A percentile compares a stretch with the other conserved stretches of the same genome.
Evolutionary conservation across 2,113 vertebrate species (phyloP).

Genomic region (Cheirogaleus medius): DNA sequence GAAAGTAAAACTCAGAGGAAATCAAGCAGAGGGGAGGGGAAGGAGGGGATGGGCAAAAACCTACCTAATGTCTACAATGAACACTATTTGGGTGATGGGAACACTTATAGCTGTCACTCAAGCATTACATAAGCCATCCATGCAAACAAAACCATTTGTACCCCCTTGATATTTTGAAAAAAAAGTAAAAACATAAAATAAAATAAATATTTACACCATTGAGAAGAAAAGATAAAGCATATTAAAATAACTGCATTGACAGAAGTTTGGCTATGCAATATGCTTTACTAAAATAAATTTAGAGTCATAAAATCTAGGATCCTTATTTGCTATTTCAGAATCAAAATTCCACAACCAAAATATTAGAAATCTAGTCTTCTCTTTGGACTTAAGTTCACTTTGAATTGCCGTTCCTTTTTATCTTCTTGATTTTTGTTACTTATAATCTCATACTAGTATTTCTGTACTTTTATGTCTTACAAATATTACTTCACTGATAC

Average conservation of each 20-base stretch:
- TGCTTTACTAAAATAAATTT: not conserved
- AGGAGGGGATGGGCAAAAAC: no score
- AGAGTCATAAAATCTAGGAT: not conserved
- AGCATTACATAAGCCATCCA: no score
- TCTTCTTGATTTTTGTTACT: not conserved
- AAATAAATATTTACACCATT: not conserved
- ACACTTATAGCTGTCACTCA: no score
- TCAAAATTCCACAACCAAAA: not conserved
- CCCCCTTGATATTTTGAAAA: no score
- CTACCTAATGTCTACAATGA: no score
- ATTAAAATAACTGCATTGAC: not conserved
- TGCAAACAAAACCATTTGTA: no score
- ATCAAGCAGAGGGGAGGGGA: no score
- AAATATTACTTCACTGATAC: not conserved
- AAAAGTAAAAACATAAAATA: no score
- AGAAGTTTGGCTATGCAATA: not conserved
- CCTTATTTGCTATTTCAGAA: not conserved
- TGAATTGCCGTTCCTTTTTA: not conserved
- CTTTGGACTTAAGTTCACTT: not conserved
- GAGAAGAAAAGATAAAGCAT: not conserved
- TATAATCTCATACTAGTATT: not conserved
- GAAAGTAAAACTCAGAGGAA: no score
- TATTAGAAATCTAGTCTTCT: not conserved
- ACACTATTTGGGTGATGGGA: no score
- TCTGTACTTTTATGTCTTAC: not conserved